Percentiles rank a stretch among this genome's conserved stretches.
Evolutionary conservation across 1,140 invertebrate genomes (phyloP).

Genomic region (Brachionus sp.): DNA sequence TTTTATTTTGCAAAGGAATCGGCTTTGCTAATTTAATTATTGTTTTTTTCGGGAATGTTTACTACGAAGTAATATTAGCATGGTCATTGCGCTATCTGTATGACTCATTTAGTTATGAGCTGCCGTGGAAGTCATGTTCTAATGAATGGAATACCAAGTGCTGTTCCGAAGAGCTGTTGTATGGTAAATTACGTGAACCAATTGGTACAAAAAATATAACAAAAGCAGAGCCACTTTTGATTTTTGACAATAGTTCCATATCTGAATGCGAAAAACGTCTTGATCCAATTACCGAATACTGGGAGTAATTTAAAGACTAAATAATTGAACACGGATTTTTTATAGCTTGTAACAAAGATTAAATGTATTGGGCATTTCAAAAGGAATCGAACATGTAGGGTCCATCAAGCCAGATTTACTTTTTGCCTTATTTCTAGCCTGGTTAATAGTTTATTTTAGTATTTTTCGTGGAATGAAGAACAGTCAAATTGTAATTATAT

Average conservation of each 20-base stretch:
- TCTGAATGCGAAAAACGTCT: not conserved
- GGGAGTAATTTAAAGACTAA: not conserved
- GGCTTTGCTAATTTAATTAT: slow-evolving; percentile 81
- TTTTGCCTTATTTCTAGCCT: slow-evolving; percentile 52
- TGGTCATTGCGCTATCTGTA: slow-evolving; percentile 58
- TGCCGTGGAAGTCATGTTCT: slow-evolving; percentile 46
- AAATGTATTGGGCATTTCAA: slow-evolving; percentile 46
- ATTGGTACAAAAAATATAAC: not conserved
- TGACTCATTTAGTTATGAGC: slow-evolving; percentile 48
- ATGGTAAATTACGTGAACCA: not conserved
- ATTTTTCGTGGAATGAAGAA: slow-evolving; percentile 55
- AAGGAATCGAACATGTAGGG: slow-evolving; percentile 51
- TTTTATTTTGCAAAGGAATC: slow-evolving; percentile 63
- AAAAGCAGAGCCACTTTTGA: not conserved
- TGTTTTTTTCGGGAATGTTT: slow-evolving; percentile 62
- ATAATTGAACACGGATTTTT: not conserved
- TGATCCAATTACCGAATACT: slow-evolving; percentile 41
- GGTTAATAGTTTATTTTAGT: slow-evolving; percentile 53
- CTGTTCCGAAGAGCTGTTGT: slow-evolving; percentile 46
- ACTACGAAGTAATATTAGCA: slow-evolving; percentile 54
- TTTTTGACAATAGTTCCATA: not conserved
- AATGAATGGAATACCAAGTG: slow-evolving; percentile 48
- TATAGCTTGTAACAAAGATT: not conserved
- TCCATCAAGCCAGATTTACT: slow-evolving; percentile 52
- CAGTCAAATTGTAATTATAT: slow-evolving; percentile 52